Base-by-base conservation (phyloP, 1,140 invertebrate genomes). In the Cyclina sinensis region DNA sequence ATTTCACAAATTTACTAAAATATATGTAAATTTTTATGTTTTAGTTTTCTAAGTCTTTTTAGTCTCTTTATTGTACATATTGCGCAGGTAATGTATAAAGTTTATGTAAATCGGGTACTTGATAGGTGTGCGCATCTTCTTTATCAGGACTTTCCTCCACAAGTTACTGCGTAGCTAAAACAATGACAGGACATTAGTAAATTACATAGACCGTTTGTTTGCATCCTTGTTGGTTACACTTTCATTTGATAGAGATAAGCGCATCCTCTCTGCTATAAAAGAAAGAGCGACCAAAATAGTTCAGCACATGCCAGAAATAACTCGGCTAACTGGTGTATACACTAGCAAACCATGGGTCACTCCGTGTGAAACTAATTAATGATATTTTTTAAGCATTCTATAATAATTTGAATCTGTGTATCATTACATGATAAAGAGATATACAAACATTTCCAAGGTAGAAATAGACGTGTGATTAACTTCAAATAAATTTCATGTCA, bases 171-270 rank as follows among this genome's bases (percentile, higher is more conserved):
- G 51, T 57, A 16, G 51, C 21, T 57, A 57, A 57, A 57, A 57
- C 51, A 57, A 57, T 57, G 51, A 57, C 51, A 57, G 51, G 51
- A n/a, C n/a, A 57, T 57, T 57, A 57, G 51, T 57, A 57, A 57
- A 57, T 57, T 57, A 57, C 51, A 21, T 4, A 57, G n/a, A 5
- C 18, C 14, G n/a, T 57, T 57, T 57, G 51, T 57, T 57, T 57
- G n/a, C n/a, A 3, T 57, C 51, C 21, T 57, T 11, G 21, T 18
- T 57, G 51, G 51, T 57, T 57, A 57, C 51, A 57, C 51, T 57
- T 57, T 57, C 51, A 57, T 57, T 57, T 57, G 51, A 57, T 21
- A 4, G 4, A 21, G 51, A 57, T 57, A 57, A 57, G 51, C 51
- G 14, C 16, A 57, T 4, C 14, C n/a, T 57, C n/a, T 11, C 3